These are phyloP conservation scores for Apamea monoglypha DNA, from an alignment of 2,888 invertebrate species.

Conservation along the genomic window DNA sequence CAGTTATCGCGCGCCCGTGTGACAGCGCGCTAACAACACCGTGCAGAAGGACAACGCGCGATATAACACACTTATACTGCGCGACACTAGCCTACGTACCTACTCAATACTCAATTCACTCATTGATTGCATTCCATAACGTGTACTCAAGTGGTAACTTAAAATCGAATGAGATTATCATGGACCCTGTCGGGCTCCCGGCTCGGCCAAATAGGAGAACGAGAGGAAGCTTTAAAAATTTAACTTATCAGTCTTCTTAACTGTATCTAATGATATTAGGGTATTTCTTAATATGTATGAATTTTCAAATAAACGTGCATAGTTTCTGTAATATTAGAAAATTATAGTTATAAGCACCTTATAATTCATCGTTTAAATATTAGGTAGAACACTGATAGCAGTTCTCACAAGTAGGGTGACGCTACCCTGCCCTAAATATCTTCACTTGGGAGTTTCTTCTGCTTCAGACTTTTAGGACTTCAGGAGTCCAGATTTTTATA, in stretches of 20 bases:
- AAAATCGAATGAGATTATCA: background rate
- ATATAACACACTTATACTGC: too few species aligned
- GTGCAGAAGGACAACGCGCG: constrained; percentile 17
- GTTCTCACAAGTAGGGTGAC: background rate
- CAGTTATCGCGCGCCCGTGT: constrained; percentile 37
- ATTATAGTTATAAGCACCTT: background rate
- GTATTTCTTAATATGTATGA: background rate
- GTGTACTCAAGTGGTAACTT: background rate
- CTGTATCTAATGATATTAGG: background rate
- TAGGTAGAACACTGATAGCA: background rate
- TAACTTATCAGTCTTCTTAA: too few species aligned
- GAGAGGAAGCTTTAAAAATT: background rate
- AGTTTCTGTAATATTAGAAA: background rate
- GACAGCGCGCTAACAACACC: background rate
- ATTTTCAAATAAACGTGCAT: too few species aligned
- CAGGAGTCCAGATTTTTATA: too few species aligned
- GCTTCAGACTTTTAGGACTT: background rate
- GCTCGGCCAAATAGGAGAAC: background rate
- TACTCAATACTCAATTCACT: background rate
- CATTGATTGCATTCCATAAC: background rate
- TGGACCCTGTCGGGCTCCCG: background rate
- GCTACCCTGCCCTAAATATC: background rate
- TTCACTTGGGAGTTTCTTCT: background rate
- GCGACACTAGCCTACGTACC: background rate
- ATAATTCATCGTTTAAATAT: background rate